These are phyloP conservation scores for Oligia strigilis DNA, from an alignment of 2,888 invertebrate genomes.

Conservation along the genomic window DNA sequence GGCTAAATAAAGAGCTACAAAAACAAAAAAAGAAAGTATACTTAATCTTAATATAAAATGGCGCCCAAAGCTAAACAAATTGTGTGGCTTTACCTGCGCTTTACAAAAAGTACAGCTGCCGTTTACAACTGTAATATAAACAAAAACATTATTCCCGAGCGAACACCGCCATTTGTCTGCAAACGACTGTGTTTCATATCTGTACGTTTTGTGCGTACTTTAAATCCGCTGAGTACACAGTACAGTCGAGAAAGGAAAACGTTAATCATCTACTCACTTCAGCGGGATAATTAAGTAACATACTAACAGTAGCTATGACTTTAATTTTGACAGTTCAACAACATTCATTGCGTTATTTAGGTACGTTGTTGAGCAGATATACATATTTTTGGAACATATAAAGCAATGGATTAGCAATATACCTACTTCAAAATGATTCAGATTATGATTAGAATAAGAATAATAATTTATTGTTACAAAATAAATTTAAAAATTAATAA, in stretches of 20 bases:
- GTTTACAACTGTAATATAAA: constrained; percentile 28
- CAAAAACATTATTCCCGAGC: not conserved
- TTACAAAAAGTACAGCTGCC: constrained; percentile 8
- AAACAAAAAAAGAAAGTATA: not conserved
- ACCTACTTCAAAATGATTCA: not conserved
- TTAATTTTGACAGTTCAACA: not conserved
- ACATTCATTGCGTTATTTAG: not conserved
- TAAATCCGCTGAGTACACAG: not conserved
- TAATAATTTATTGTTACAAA: too few relatives aligned
- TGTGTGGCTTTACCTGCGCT: constrained; percentile 1
- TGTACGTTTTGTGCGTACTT: constrained; percentile 6
- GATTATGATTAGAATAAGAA: too few relatives aligned
- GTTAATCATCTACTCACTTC: not conserved
- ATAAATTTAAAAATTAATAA: too few relatives aligned
- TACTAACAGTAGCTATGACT: too few relatives aligned
- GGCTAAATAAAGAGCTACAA: not conserved
- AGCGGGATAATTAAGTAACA: too few relatives aligned
- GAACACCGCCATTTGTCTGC: constrained; percentile 11
- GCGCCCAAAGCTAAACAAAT: constrained; percentile 14
- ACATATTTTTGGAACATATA: not conserved
- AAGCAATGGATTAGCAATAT: not conserved
- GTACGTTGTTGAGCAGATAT: not conserved
- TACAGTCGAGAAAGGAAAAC: not conserved
- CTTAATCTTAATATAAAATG: not conserved
- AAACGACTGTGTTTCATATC: constrained; percentile 21